These are phyloP conservation scores for Zaprionus davidi DNA, from an alignment of 1,140 invertebrate genomes.

Conservation along the genomic window DNA sequence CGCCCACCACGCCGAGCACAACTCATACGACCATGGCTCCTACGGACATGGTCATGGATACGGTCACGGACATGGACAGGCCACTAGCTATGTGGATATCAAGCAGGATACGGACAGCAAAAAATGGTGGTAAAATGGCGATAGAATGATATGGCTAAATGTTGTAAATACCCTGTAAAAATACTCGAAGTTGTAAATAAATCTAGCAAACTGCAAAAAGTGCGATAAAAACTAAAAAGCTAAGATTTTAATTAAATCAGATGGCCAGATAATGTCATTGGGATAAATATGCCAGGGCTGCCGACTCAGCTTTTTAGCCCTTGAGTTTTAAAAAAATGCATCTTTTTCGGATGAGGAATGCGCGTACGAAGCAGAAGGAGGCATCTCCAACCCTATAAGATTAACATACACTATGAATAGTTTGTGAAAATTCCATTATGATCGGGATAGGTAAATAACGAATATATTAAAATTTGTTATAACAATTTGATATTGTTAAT, in stretches of 20 bases:
- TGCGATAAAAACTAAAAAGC: slow-evolving; percentile 20
- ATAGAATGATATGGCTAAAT: slow-evolving; percentile 1
- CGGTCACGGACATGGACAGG: slow-evolving; percentile 45
- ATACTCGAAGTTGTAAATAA: slow-evolving; percentile 11
- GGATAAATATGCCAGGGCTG: no score
- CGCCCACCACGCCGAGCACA: slow-evolving; percentile 73
- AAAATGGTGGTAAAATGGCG: slow-evolving; percentile 52
- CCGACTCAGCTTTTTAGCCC: no score
- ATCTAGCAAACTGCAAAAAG: slow-evolving; percentile 34
- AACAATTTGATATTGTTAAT: no score
- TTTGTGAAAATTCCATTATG: no score
- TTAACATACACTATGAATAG: no score
- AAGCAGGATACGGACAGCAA: slow-evolving; percentile 46
- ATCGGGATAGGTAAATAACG: no score
- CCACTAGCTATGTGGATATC: slow-evolving; percentile 40
- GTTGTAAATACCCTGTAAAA: slow-evolving; percentile 13
- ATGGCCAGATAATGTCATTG: neutral
- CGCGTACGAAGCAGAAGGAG: no score
- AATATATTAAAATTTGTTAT: no score
- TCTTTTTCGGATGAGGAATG: no score
- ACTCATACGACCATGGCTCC: slow-evolving; percentile 32
- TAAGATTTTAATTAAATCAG: rapidly evolving
- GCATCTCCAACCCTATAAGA: no score
- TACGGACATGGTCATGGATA: slow-evolving; percentile 34
- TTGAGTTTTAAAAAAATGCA: no score